phyloP scores from a whole-genome alignment of 2,797 vertebrate species.

The Miichthys miiuy region DNA sequence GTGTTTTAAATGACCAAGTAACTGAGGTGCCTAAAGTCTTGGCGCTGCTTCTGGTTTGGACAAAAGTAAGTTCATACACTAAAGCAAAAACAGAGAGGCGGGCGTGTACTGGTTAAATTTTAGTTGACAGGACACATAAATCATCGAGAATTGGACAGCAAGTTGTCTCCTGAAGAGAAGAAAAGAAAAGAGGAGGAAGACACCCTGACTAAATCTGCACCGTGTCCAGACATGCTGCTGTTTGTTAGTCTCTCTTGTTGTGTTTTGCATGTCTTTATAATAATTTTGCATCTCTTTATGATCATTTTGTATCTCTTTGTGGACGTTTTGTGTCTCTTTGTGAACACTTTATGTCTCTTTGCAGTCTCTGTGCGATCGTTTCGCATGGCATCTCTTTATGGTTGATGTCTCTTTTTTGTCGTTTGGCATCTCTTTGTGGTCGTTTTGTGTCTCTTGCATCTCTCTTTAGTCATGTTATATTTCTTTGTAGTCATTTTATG shows the following conservation, averaged over 20 bases:
- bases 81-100: background rate
- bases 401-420: background rate
- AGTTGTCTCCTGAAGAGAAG: background rate
- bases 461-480: background rate
- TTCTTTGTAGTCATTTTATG: background rate
- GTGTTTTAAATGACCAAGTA: background rate
- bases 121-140: conserved; percentile 28
- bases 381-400: background rate
- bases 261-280: background rate
- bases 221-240: background rate
- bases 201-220: background rate
- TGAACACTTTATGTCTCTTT: background rate
- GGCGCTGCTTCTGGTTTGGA: background rate
- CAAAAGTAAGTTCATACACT: conserved; percentile 5
- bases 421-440: background rate
- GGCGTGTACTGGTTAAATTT: background rate
- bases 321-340: background rate
- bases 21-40: background rate
- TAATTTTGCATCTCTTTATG: background rate
- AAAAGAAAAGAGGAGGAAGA: background rate
- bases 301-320: background rate
- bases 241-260: background rate
- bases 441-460: background rate
- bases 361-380: background rate
- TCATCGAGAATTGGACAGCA: conserved; percentile 7